phyloP scores from a whole-genome alignment of 2,888 invertebrate species.

The Ophion obscuratus region DNA sequence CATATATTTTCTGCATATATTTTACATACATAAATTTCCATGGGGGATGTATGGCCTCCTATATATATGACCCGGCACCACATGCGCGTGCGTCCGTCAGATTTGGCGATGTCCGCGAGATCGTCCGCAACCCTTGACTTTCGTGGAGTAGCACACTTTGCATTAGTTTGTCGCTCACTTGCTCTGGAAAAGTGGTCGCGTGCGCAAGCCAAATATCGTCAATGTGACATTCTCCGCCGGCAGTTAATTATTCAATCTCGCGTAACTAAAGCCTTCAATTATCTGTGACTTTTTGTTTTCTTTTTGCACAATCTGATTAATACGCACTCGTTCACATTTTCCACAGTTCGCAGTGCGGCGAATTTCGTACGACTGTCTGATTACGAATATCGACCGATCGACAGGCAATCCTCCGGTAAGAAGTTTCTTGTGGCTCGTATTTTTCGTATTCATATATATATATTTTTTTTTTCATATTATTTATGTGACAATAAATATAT shows the following conservation, averaged over 20 bases:
- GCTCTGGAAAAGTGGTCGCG: not conserved
- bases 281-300: not conserved
- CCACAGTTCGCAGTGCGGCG: not conserved
- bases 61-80: not conserved
- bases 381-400: too few relatives aligned
- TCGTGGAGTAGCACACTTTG: not conserved
- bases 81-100: constrained; percentile 27
- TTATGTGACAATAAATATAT: too few relatives aligned
- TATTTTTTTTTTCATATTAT: not conserved
- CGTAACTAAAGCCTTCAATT: not conserved
- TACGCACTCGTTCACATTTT: not conserved
- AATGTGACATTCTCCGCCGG: not conserved
- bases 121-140: not conserved
- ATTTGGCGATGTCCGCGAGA: not conserved
- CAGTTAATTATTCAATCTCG: not conserved
- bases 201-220: not conserved
- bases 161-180: constrained; percentile 21
- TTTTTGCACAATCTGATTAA: not conserved
- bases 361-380: not conserved
- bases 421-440: not conserved
- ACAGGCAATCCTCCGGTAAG: too few relatives aligned
- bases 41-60: too few relatives aligned
- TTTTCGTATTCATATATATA: not conserved
- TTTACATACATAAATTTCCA: too few relatives aligned
- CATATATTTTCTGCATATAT: too few relatives aligned